Evolutionary conservation across 2,113 vertebrate species (phyloP).

Genomic region (Clinocottus analis): DNA sequence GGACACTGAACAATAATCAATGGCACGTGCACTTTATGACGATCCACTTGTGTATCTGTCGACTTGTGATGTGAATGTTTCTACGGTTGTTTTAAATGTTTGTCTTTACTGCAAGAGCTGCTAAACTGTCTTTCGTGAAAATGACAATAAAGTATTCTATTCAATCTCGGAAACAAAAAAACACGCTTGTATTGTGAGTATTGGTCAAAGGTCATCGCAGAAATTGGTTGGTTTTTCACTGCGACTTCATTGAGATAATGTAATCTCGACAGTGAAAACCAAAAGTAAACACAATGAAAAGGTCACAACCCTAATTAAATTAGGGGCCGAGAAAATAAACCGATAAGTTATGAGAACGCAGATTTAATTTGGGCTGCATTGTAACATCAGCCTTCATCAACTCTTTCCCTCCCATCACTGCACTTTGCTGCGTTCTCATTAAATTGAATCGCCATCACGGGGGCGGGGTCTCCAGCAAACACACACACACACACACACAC

Average conservation of each 20-base stretch:
- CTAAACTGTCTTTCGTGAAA: no score
- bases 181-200: no score
- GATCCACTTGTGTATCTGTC: no score
- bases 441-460: neutral
- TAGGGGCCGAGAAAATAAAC: neutral
- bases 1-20: no score
- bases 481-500: no score
- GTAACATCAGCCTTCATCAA: neutral
- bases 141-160: no score
- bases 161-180: neutral
- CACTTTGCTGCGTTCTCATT: neutral
- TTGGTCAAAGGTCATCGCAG: neutral
- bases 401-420: no score
- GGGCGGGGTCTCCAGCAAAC: conserved; percentile 6
- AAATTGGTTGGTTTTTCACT: neutral
- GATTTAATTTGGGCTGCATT: neutral
- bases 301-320: no score
- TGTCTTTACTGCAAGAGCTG: no score
- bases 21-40: no score
- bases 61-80: no score
- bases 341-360: neutral
- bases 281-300: neutral
- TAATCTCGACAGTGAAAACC: neutral
- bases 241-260: neutral
- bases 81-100: no score